Percentiles rank a stretch among this genome's conserved stretches.
These are phyloP conservation scores for Amphipoea lucens DNA, from an alignment of 2,888 invertebrate genomes.

Conservation along the genomic window DNA sequence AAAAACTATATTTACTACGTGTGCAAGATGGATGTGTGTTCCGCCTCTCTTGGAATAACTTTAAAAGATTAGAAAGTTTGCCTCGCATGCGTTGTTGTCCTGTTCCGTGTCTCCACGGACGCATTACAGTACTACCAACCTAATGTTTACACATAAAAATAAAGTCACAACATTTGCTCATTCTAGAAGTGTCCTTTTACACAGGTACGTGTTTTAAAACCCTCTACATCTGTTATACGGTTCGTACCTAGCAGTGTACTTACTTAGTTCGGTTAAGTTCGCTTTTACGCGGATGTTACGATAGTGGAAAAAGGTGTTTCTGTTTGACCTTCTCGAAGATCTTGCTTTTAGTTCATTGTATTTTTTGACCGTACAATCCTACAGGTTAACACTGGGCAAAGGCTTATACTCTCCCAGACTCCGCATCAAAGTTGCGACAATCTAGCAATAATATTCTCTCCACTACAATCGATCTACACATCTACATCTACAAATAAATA, in stretches of 20 bases:
- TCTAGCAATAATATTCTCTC: neutral
- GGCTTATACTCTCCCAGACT: neutral
- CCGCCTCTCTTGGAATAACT: slow-evolving; percentile 73
- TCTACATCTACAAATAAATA: neutral
- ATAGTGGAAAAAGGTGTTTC: slow-evolving; percentile 56
- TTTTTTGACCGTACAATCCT: slow-evolving; percentile 31
- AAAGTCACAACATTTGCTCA: slow-evolving; percentile 65
- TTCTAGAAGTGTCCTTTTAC: slow-evolving; percentile 60
- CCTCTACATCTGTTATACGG: slow-evolving; percentile 38
- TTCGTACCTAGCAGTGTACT: slow-evolving; percentile 14
- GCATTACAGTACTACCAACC: slow-evolving; percentile 69
- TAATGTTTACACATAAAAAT: slow-evolving; percentile 72
- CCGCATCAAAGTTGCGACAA: too few relatives aligned
- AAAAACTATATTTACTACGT: slow-evolving; percentile 68
- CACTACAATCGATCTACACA: neutral
- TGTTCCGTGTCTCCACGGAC: slow-evolving; percentile 71
- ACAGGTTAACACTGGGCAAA: slow-evolving; percentile 8
- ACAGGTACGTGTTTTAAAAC: slow-evolving; percentile 58
- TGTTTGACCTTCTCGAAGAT: slow-evolving; percentile 50
- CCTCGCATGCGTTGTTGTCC: slow-evolving; percentile 66
- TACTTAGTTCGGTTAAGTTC: slow-evolving; percentile 38
- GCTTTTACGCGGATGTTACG: slow-evolving; percentile 58
- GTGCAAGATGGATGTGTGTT: slow-evolving; percentile 72
- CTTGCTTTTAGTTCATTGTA: slow-evolving; percentile 54
- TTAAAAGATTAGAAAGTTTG: slow-evolving; percentile 84